Evolutionary conservation across 1,140 invertebrate species (phyloP).

Genomic region (Panagrolaimus sp.): DNA sequence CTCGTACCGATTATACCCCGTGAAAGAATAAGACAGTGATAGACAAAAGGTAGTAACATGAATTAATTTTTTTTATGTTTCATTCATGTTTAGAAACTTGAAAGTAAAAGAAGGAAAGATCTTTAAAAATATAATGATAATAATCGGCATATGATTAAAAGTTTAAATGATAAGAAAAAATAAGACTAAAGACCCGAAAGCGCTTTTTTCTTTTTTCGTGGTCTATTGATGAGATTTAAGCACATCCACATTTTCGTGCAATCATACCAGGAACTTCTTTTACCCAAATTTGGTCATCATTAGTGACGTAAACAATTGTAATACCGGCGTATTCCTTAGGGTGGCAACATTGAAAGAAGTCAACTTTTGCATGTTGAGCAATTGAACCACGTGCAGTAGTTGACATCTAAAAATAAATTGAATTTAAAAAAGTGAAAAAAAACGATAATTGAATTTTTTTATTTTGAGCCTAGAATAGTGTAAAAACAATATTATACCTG

Average conservation of each 20-base stretch:
- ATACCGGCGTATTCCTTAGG: conserved; percentile 50
- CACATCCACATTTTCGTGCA: conserved; percentile 47
- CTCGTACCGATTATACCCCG: too few relatives aligned
- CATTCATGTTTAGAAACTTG: too few relatives aligned
- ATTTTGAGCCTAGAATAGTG: neutral
- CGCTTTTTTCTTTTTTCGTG: too few relatives aligned
- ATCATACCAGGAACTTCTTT: conserved; percentile 48
- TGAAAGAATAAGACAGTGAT: too few relatives aligned
- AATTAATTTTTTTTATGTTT: too few relatives aligned
- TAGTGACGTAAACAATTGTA: conserved; percentile 49
- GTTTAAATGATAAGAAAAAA: too few relatives aligned
- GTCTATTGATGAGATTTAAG: conserved; percentile 31
- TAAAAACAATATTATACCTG: conserved; percentile 26
- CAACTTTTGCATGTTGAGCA: conserved; percentile 26
- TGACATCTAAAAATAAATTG: conserved; percentile 13
- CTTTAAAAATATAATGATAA: too few relatives aligned
- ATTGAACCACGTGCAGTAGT: neutral
- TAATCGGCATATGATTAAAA: too few relatives aligned
- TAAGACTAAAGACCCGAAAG: too few relatives aligned
- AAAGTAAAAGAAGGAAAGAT: too few relatives aligned
- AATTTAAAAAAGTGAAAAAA: conserved; percentile 11
- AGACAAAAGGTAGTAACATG: too few relatives aligned
- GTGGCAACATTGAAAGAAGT: conserved; percentile 48
- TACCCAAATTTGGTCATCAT: conserved; percentile 43
- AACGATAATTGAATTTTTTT: neutral